These are phyloP conservation scores for Globodera ellingtonae DNA, from an alignment of 1,140 invertebrate genomes.

Conservation along the genomic window DNA sequence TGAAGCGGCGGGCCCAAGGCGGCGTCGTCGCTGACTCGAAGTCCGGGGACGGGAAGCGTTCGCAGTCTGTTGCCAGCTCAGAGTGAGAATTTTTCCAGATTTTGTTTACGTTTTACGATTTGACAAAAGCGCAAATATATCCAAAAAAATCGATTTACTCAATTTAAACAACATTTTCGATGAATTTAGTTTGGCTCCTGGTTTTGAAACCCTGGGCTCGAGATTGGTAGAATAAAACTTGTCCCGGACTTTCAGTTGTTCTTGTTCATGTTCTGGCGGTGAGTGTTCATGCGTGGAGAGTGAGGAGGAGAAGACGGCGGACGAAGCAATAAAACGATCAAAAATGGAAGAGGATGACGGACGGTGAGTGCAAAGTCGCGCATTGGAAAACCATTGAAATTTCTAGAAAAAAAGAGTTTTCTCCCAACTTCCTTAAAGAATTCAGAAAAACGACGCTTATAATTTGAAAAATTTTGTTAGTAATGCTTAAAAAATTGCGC, in stretches of 20 bases:
- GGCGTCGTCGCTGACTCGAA: conserved; percentile 38
- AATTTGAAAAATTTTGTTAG: background rate
- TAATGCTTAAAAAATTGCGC: conserved; percentile 4
- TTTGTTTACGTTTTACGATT: background rate
- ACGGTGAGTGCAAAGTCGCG: background rate
- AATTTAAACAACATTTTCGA: conserved; percentile 29
- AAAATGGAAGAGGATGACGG: conserved; percentile 27
- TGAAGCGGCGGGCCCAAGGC: conserved; percentile 21
- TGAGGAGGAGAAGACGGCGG: conserved; percentile 40
- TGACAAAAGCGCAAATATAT: too few relatives aligned
- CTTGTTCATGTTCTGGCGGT: conserved; percentile 60
- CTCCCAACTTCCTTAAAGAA: too few relatives aligned
- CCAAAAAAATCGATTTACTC: conserved; percentile 30
- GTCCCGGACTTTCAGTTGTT: conserved; percentile 46
- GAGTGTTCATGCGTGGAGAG: conserved; percentile 58
- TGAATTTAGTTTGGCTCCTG: background rate
- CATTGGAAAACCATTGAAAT: background rate
- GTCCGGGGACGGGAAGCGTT: conserved; percentile 7
- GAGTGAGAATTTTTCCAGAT: conserved; percentile 38
- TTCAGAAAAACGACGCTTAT: too few relatives aligned
- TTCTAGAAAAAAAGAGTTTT: background rate
- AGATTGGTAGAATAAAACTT: background rate
- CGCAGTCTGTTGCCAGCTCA: conserved; percentile 39
- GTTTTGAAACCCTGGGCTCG: too few relatives aligned
- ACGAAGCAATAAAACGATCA: background rate